These are phyloP conservation scores for Falco concolor DNA, from an alignment of 2,797 vertebrate genomes.

Conservation along the genomic window DNA sequence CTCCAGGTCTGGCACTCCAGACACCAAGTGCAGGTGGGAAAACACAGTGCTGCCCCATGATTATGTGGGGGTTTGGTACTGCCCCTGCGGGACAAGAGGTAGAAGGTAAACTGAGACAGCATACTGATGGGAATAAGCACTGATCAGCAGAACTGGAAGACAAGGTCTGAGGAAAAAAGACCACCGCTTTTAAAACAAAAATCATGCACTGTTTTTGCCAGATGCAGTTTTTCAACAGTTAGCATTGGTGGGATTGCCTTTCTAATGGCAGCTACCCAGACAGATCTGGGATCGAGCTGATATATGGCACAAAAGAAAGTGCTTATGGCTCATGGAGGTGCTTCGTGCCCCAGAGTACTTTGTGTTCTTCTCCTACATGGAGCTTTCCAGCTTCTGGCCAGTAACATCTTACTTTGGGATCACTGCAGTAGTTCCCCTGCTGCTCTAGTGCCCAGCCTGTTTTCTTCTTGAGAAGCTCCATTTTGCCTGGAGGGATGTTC, in stretches of 20 bases:
- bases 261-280: not conserved
- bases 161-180: not conserved
- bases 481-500: not conserved
- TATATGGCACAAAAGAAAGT: not conserved
- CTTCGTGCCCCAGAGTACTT: not conserved
- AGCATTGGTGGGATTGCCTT: not conserved
- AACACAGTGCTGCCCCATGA: fast-evolving
- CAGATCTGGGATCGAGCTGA: not conserved
- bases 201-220: not conserved
- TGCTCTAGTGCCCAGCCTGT: not conserved
- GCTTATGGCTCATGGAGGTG: not conserved
- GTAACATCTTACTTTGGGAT: not conserved
- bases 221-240: not conserved
- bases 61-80: not conserved
- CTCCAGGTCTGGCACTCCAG: not conserved
- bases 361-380: not conserved
- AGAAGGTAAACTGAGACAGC: not conserved
- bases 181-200: not conserved
- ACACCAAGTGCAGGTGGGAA: not conserved
- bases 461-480: not conserved
- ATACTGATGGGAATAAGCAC: not conserved
- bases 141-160: not conserved
- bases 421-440: fast-evolving
- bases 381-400: not conserved
- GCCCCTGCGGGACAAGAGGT: not conserved